Conservation (phyloP, 2,797 vertebrate species). For the Cuniculus paca region DNA sequence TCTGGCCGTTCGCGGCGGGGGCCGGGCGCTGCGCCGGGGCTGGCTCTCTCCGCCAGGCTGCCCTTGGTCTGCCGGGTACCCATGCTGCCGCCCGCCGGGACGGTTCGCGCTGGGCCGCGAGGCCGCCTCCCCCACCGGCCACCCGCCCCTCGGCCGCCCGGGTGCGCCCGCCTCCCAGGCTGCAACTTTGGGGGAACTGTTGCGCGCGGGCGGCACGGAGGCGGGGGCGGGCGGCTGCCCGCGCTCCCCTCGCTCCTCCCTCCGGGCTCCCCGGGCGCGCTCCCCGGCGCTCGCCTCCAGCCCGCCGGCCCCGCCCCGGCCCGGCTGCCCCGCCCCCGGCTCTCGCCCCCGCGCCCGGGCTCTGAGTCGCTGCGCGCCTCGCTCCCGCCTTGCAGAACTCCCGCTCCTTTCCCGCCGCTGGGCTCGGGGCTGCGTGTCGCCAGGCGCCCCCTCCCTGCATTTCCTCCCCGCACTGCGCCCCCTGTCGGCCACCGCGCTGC, state of each 20-base stretch:
- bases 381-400: neutral
- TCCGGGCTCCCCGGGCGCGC: slow-evolving; percentile 71
- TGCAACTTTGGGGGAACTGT: slow-evolving; percentile 85
- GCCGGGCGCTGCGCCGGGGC: slow-evolving; percentile 86
- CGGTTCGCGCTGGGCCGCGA: slow-evolving; percentile 93
- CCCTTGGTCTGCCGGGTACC: slow-evolving; percentile 96
- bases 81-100: slow-evolving; percentile 91
- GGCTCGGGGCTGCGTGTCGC: neutral
- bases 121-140: neutral
- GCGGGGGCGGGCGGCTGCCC: slow-evolving; percentile 52
- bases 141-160: slow-evolving; percentile 10
- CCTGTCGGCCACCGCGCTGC: neutral
- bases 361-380: slow-evolving; percentile 61
- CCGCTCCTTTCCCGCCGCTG: neutral
- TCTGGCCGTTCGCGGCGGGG: slow-evolving; percentile 93
- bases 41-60: slow-evolving; percentile 88
- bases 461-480: neutral
- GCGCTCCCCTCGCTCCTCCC: slow-evolving; percentile 72
- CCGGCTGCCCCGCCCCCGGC: slow-evolving; percentile 51
- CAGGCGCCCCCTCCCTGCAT: slow-evolving; percentile 55
- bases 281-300: slow-evolving; percentile 61
- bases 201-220: slow-evolving; percentile 78
- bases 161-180: slow-evolving; percentile 65
- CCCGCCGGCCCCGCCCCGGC: neutral
- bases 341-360: neutral